Evolutionary conservation across 2,113 vertebrate genomes (phyloP), one percentile per base, ranked within the genome.

Genomic region (Mustela lutreola): DNA sequence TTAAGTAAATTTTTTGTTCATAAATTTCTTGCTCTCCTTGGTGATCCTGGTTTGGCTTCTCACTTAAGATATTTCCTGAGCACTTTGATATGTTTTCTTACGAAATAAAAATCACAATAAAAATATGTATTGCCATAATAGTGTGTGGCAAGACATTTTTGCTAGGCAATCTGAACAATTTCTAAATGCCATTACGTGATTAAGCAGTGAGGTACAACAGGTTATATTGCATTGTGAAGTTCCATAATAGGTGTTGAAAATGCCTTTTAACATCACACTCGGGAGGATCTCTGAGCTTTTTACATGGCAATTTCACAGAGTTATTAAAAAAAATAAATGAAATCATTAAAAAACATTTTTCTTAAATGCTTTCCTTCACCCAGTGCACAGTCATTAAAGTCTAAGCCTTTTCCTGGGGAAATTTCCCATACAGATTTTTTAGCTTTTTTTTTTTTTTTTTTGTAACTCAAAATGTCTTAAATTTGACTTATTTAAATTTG

Each of bases 271-370:
- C 81, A 96, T 96, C 98, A 98, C 70, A 97, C 97, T 83, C 0
- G 1, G 98, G 98, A 98, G 63, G 87, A 92, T 96, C 95, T 98
- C 94, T 79, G 92, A 98, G 97, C 98, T 96, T 98, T 98, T 96
- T 98, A 96, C 96, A 97, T 98, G 96, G 97, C 91, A 98, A 97
- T 97, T 98, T 98, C 75, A 98, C 71, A 84, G 58, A 62, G 78
- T 78, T 98, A 97, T 98, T 89, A 96, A 96, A 96, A 96, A 97
- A 98, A 93, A 98, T 96, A 98, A 98, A 98, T 97, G 94, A 98
- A 98, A 89, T 97, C 97, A 98, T 98, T 98, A 98, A 97, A 98
- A 84, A 90, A 63, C 95, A 97, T 98, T 98, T 98, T 98, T 91
- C 94, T 95, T 58, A 98, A 98, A 85, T 95, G 42, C 76, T 95